phyloP scores from a whole-genome alignment of 1,140 invertebrate species.

The Hycleus phaleratus region DNA sequence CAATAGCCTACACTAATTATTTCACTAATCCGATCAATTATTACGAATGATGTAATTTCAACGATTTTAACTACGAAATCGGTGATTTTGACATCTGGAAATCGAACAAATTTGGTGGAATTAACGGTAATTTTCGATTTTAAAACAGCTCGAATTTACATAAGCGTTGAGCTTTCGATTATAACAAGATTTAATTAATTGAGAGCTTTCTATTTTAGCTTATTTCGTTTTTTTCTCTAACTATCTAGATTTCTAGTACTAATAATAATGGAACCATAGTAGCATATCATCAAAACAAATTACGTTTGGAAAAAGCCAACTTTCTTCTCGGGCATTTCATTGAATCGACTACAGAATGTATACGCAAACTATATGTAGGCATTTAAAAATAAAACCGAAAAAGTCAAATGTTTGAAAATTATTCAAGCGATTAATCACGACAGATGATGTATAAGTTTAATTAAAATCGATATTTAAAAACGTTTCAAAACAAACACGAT shows the following conservation, averaged over 20 bases:
- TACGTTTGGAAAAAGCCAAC: conserved; percentile 12
- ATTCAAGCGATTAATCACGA: conserved; percentile 8
- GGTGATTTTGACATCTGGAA: no score
- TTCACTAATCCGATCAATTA: no score
- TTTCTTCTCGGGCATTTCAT: neutral
- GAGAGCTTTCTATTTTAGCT: conserved; percentile 10
- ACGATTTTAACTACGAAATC: no score
- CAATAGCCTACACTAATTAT: no score
- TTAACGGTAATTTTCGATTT: no score
- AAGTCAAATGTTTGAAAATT: neutral
- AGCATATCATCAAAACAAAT: conserved; percentile 16
- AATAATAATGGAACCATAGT: conserved; percentile 11
- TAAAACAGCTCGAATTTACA: no score
- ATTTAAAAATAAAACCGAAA: neutral
- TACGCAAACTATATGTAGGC: no score
- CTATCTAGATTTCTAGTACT: conserved; percentile 9
- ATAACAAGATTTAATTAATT: no score
- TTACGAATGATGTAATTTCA: no score
- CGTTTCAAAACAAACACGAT: conserved; percentile 1
- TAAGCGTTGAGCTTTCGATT: no score
- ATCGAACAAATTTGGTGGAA: no score
- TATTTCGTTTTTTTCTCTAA: conserved; percentile 8
- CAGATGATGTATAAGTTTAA: conserved; percentile 14
- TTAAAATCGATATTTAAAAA: conserved; percentile 14
- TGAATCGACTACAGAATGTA: no score